Conservation (phyloP, 30 jellyfish, hydroid and myxozoan species). For the Aurelia sp. region DNA sequence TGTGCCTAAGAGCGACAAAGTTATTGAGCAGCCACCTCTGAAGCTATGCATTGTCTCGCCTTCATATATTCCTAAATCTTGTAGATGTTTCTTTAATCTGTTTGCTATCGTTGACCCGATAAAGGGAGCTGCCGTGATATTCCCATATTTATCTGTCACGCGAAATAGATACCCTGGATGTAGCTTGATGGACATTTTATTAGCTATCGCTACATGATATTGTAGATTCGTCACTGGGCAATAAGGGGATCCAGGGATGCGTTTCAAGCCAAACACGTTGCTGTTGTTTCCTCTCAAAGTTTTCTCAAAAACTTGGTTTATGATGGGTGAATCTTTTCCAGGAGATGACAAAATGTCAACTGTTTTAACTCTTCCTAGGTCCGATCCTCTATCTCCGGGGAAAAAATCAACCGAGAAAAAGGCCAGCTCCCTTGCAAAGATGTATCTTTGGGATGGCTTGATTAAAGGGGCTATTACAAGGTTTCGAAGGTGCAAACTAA, state of each 20-base stretch:
- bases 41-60: too few species aligned
- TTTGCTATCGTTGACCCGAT: too few species aligned
- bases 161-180: slow-evolving; percentile 15
- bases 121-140: background rate
- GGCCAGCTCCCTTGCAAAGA: slow-evolving; percentile 9
- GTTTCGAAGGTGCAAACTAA: too few species aligned
- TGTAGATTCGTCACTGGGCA: too few species aligned
- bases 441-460: background rate
- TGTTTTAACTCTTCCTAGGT: slow-evolving; percentile 16
- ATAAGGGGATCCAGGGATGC: background rate
- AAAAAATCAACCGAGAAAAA: slow-evolving; percentile 27
- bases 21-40: too few species aligned
- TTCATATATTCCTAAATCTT: too few species aligned
- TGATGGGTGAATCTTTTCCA: background rate
- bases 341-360: background rate
- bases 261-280: background rate
- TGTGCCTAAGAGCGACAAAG: too few species aligned
- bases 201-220: background rate
- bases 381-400: slow-evolving; percentile 29
- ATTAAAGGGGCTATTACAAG: too few species aligned
- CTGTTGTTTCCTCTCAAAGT: too few species aligned
- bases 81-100: too few species aligned
- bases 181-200: slow-evolving; percentile 23
- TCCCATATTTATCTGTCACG: slow-evolving; percentile 1
- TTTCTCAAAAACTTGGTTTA: background rate